Base-by-base conservation (phyloP, 2,113 vertebrate species). In the Hassar affinis region DNA sequence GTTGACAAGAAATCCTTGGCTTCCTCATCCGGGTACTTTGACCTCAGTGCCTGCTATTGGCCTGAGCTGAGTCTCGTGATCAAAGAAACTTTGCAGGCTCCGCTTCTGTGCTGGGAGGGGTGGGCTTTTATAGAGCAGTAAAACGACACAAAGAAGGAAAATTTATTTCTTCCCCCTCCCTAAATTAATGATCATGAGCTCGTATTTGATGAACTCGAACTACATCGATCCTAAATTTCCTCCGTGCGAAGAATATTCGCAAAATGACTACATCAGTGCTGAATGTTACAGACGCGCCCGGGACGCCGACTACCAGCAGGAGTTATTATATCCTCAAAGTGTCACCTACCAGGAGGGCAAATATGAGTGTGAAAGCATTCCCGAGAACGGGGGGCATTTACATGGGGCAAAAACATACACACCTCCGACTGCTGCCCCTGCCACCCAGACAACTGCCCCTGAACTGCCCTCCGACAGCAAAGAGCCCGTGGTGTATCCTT, bases 181-280 rank as follows among this genome's bases (percentile, higher is more conserved):
- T 96, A 98, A 98, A 98, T 98, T 98, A 98, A 98, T 98, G 97
- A 98, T 97, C 97, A 98, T 98, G 97, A 98, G 97, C 96, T 98
- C 96, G 95, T 98, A 97, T 98, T 98, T 98, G 97, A 98, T 98
- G 97, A 96, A 98, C 96, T 97, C 97, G 95, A 97, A 96, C 96
- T 98, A 98, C 97, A 98, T 98, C 96, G 97, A 98, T 97, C 97
- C 97, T 95, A 98, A 98, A 97, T 98, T 98, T 96, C 97, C 97
- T 97, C 97, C 97, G 95, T 98, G 97, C 94, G 97, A 98, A 95
- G 97, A 98, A 97, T 98, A 98, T 97, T 98, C 97, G 94, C 97
- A 98, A 96, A 98, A 97, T 94, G 98, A 96, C 97, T 98, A 98
- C 95, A 98, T 98, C 94, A 98, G 96, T 95, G 96, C 97, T 93